Base-by-base conservation (phyloP, 1,140 invertebrate genomes). In the Panagrolaimus sp. region DNA sequence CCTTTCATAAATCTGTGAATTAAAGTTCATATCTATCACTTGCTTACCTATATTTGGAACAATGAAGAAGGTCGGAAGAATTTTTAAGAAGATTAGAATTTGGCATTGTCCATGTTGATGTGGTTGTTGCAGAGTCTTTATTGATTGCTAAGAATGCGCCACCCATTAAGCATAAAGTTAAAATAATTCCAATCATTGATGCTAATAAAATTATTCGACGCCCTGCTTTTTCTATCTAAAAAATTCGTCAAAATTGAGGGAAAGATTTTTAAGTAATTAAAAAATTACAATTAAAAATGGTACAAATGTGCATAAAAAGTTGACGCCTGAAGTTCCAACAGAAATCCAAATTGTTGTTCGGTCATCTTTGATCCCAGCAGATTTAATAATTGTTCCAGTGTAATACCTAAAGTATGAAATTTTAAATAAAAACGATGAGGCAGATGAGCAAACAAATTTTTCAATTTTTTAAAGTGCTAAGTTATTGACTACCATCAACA, bases 201-300 rank as follows among this genome's bases (percentile, higher is more conserved):
- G 77, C 79, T 2, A 89, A 78, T 12, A 69, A 7, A 0, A 89
- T 79, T 9, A 83, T 81, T 32, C 88, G 79, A 63, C 88, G 76
- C n/a, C 88, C 88, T 44, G 88, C 80, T 70, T 84, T 84, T 73
- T 89, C 88, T 5, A 89, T 87, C 8, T 89, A 79, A 72, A 84
- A 85, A 55, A 89, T 79, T 24, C 88, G 88, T 68, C 88, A 79
- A 52, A 89, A 85, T 2, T 88, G 87, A 70, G 85, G 87, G 4
- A 88, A 43, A 63, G 14, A 4, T 73, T 48, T 58, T 24, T 1
- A 58, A 21, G 28, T 24, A 21, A 58, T 12, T 1, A 21, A 1
- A 52, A 52, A 52, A n/a, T 52, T 58, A 58, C 52, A 24, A 58
- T 14, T 12, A 58, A 58, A 28, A 58, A 26, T 12, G 52, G 52